Base-by-base conservation (phyloP, 2,113 vertebrate genomes). In the Psettodes erumei region DNA sequence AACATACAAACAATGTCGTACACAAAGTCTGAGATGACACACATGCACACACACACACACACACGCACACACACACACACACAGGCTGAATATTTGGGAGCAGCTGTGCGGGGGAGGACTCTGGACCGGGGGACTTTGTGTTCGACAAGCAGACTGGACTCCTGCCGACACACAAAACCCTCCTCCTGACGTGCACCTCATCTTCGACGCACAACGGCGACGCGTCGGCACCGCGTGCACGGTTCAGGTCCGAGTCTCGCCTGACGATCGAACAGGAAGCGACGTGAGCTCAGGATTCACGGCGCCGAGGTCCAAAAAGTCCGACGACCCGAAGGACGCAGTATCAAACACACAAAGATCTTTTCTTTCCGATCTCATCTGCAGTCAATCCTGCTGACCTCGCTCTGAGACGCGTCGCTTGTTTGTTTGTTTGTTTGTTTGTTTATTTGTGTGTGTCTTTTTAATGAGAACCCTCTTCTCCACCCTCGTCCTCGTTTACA, bases 91-190 rank as follows among this genome's bases (percentile, higher is more conserved):
- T 77, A 79, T 74, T 63, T 75, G 83, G 85, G 79, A 91, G 87
- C 91, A 89, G 83, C 81, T 91, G 87, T 72, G 88, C 79, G 88
- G 85, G 85, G 87, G 90, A 86, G 85, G 86, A 81, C 60, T 77
- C 75, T 82, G 79, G 81, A 80, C 81, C 67, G 72, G 69, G 40
- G 61, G 84, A 84, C 32, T 85, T 82, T 75, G 68, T 64, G 64
- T 75, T 58, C 68, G 86, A 86, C 58, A 56, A 81, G 69, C 60
- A 37, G 69, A 54, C 23, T 72, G 75, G 73, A 85, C 45, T 85
- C 64, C 67, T 2, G 21, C 68, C 81, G 73, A 86, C 80, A 81
- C 56, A 82, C 51, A 86, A 77, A 67, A 51, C 40, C 42, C 70
- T 64, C 43, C 30, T 66, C 83, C 64, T 37, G 33, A 79, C 37